phyloP scores from a whole-genome alignment of 1,140 invertebrate species.

The Saccostrea cuccullata region DNA sequence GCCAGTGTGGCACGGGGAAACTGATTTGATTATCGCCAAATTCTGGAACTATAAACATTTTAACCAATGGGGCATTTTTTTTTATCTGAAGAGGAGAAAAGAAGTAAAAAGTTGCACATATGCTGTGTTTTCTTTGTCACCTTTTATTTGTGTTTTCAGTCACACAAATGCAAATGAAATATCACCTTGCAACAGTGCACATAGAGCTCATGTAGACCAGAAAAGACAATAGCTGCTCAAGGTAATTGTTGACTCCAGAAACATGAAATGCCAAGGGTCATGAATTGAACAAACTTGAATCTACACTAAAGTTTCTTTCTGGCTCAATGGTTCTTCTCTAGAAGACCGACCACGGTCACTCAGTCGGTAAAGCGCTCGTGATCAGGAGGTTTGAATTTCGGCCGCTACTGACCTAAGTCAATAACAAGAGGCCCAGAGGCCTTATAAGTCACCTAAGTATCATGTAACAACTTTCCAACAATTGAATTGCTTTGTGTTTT shows the following conservation, averaged over 20 bases:
- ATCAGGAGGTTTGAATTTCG: too few species aligned
- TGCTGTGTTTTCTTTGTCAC: not conserved
- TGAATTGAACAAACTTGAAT: too few species aligned
- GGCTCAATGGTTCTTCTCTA: not conserved
- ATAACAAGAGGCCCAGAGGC: too few species aligned
- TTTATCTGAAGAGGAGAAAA: not conserved
- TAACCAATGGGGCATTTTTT: not conserved
- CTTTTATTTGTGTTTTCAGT: not conserved
- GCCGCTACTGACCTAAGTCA: too few species aligned
- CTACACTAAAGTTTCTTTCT: slow-evolving; percentile 6
- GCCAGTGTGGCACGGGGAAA: not conserved
- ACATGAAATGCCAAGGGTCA: not conserved
- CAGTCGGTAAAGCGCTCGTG: too few species aligned
- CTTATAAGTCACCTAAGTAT: too few species aligned
- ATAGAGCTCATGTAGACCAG: not conserved
- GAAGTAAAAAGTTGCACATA: not conserved
- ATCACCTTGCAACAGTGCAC: not conserved
- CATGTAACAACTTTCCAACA: too few species aligned
- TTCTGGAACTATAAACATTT: not conserved
- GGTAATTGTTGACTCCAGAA: not conserved
- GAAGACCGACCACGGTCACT: too few species aligned
- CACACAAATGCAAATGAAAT: slow-evolving; percentile 6
- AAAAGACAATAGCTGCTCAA: not conserved
- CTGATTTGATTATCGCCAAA: not conserved
- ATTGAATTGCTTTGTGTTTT: too few species aligned